Base-by-base conservation (phyloP, 2,797 vertebrate species). In the Lindbergichthys nudifrons region DNA sequence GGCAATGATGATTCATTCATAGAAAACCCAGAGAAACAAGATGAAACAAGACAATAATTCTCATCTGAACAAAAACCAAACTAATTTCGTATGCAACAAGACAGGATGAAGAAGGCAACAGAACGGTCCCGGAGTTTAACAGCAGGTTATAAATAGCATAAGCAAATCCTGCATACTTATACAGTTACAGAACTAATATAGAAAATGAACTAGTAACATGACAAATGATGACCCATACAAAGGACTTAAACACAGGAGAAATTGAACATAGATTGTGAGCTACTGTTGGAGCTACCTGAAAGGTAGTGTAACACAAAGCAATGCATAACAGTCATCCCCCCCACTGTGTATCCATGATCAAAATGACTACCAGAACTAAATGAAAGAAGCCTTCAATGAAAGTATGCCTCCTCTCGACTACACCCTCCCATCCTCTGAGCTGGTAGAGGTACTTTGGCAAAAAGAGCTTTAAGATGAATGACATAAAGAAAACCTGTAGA, bases 361-460 rank as follows among this genome's bases (percentile, higher is more conserved):
- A 19, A 15, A 41, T 11, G 18, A 69, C 12, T 60, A 41, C 3
- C 10, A 2, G 54, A 5, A 21, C 16, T 0, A 7, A 13, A 42
- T 19, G n/a, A 43, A 42, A 70, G 1, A 70, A 41, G 26, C 18
- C 13, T 36, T 15, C 58, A 1, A 15, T 53, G 54, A 65, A 21
- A 23, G 21, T 1, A 65, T 56, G 16, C 39, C n/a, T 53, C 18
- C 53, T 74, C 65, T 67, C 13, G 64, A 43, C 62, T 52, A 10
- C 39, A 50, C n/a, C 21, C 0, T 30, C 71, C 74, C 32, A 23
- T 75, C 65, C 52, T 77, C 57, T 58, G 59, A 81, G 77, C 43
- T 64, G 11, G 54, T 39, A 74, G 70, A 82, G 56, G 60, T 71
- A 53, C 42, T 85, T 80, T 80, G 82, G 65, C 77, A 77, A 76